These are phyloP conservation scores for Erinaceus europaeus DNA, from an alignment of 2,113 vertebrate genomes.

Conservation along the genomic window DNA sequence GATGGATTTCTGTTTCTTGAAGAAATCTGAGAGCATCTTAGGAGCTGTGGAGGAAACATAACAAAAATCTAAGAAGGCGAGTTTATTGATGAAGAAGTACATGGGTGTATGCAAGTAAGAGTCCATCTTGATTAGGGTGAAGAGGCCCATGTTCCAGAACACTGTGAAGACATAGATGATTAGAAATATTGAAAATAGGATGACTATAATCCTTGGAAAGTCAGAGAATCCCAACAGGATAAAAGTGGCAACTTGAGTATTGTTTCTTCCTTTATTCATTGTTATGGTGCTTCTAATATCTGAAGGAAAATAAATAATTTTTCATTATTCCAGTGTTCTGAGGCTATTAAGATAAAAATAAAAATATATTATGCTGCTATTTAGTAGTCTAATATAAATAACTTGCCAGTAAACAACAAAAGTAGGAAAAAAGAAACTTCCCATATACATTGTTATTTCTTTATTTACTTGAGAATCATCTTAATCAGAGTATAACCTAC, in stretches of 20 bases:
- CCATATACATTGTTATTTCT: no score
- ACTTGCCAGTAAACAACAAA: no score
- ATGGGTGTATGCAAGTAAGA: conserved; percentile 44
- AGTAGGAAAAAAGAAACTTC: no score
- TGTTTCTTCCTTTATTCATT: background rate
- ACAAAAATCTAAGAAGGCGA: conserved; percentile 51
- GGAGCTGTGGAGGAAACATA: conserved; percentile 25
- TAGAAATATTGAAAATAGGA: conserved; percentile 51
- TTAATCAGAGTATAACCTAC: no score
- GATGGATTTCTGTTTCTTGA: conserved; percentile 35
- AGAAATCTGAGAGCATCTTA: conserved; percentile 63
- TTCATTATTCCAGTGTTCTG: no score
- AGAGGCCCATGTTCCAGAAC: conserved; percentile 19
- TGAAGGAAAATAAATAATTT: background rate
- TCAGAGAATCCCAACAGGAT: conserved; percentile 55
- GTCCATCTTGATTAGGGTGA: conserved; percentile 30
- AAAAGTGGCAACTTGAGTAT: background rate
- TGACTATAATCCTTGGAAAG: background rate
- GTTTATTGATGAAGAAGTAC: conserved; percentile 56
- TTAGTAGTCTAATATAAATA: background rate
- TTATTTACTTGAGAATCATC: no score
- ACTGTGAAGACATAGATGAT: conserved; percentile 30
- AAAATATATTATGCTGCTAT: background rate
- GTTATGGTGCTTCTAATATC: background rate
- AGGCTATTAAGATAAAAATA: no score